phyloP scores from a whole-genome alignment of 2,113 vertebrate species.

The Periophthalmus modestus region DNA sequence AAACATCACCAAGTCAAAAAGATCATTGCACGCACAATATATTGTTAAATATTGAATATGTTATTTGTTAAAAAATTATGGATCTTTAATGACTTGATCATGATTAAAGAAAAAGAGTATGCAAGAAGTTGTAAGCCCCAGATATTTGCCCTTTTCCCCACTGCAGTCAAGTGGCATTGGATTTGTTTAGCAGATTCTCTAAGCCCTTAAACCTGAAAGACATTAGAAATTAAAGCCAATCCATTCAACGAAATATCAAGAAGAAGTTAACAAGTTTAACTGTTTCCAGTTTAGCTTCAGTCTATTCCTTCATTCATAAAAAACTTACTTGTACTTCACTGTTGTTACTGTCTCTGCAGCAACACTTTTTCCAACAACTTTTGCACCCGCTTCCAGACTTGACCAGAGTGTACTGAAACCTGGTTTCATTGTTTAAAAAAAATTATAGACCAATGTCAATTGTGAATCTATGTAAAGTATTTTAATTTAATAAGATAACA shows the following conservation, averaged over 20 bases:
- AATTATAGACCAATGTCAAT: background rate
- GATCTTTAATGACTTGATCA: constrained; percentile 33
- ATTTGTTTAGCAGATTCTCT: constrained; percentile 65
- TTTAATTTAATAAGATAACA: background rate
- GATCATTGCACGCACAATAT: background rate
- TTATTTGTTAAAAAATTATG: no score
- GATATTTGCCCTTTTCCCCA: constrained; percentile 42
- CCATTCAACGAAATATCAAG: constrained; percentile 46
- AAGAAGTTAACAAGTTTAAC: constrained; percentile 19
- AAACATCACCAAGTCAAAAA: constrained; percentile 5
- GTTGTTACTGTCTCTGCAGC: constrained; percentile 87
- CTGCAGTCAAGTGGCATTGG: constrained; percentile 62
- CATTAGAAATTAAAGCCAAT: constrained; percentile 45
- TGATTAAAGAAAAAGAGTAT: constrained; percentile 33
- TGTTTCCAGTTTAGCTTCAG: background rate
- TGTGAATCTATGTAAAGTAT: background rate
- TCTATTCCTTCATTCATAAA: background rate
- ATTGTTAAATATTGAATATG: background rate
- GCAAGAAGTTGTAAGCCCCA: constrained; percentile 36
- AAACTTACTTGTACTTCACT: constrained; percentile 91
- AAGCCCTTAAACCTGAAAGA: constrained; percentile 79
- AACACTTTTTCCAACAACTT: constrained; percentile 88
- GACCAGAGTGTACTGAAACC: constrained; percentile 92
- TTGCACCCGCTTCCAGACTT: constrained; percentile 90
- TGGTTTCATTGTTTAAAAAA: constrained; percentile 53